phyloP scores from a whole-genome alignment of 2,797 vertebrate species.

The Arrhamphus sclerolepis region DNA sequence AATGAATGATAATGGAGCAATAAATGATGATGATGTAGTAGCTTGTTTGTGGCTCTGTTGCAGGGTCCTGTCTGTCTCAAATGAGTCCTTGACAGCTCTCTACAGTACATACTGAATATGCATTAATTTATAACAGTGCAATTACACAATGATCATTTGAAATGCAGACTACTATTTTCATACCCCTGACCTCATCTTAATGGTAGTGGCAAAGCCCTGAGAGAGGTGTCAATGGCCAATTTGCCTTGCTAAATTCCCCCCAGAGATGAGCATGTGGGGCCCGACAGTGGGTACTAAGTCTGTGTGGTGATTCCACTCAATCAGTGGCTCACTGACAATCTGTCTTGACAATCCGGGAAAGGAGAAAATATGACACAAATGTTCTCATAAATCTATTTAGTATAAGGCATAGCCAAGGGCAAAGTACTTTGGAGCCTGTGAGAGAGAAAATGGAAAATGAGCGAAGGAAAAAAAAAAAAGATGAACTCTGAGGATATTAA shows the following conservation, averaged over 20 bases:
- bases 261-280: constrained; percentile 73
- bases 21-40: background rate
- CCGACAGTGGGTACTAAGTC: constrained; percentile 75
- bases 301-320: constrained; percentile 78
- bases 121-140: constrained; percentile 19
- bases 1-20: too few relatives aligned
- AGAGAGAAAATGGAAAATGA: constrained; percentile 78
- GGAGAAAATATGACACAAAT: constrained; percentile 85
- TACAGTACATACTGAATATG: background rate
- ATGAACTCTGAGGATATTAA: constrained; percentile 84
- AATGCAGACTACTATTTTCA: constrained; percentile 68
- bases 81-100: background rate
- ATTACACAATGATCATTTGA: constrained; percentile 45
- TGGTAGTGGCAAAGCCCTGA: constrained; percentile 58
- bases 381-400: constrained; percentile 85
- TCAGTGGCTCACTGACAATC: constrained; percentile 77
- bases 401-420: constrained; percentile 83
- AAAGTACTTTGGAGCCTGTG: constrained; percentile 80
- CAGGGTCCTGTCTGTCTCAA: background rate
- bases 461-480: constrained; percentile 59
- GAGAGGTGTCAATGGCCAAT: constrained; percentile 76
- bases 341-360: constrained; percentile 81
- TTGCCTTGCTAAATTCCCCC: constrained; percentile 76
- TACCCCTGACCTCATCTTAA: constrained; percentile 73
- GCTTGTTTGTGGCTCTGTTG: background rate